These are phyloP conservation scores for Phylloscopus whistleri DNA, from an alignment of 2,113 vertebrate species.

Conservation along the genomic window DNA sequence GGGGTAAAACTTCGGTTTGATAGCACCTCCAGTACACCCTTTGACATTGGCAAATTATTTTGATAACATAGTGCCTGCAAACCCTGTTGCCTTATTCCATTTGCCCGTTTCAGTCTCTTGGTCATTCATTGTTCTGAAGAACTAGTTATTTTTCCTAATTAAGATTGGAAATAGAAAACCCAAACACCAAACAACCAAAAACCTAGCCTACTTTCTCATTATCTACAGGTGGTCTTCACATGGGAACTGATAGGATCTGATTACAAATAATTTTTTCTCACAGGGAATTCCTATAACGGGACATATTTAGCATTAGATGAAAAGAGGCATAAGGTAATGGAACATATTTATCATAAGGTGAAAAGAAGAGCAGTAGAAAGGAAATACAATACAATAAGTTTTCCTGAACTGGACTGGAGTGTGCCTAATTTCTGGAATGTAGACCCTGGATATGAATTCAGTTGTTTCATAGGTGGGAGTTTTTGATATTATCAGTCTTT, in stretches of 20 bases:
- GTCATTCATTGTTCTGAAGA: neutral
- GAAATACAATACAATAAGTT: neutral
- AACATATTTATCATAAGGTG: neutral
- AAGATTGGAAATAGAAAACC: neutral
- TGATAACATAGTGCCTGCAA: neutral
- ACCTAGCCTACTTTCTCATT: neutral
- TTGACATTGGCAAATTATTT: neutral
- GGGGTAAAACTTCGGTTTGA: neutral
- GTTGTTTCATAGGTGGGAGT: neutral
- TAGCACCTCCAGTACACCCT: neutral
- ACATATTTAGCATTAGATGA: neutral
- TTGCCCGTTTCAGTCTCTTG: neutral
- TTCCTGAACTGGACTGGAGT: neutral
- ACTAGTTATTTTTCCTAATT: neutral
- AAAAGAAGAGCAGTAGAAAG: neutral
- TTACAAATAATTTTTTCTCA: neutral
- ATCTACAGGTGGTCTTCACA: neutral
- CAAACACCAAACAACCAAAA: neutral
- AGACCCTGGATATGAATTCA: neutral
- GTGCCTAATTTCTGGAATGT: neutral
- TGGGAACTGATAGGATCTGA: neutral
- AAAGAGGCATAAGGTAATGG: neutral
- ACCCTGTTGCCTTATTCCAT: neutral
- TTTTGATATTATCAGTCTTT: neutral
- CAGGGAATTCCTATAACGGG: neutral